A percentile compares a stretch with the other conserved stretches of the same genome.
These are phyloP conservation scores for Trichogramma dendrolimi DNA, from an alignment of 2,888 invertebrate species.

Conservation along the genomic window DNA sequence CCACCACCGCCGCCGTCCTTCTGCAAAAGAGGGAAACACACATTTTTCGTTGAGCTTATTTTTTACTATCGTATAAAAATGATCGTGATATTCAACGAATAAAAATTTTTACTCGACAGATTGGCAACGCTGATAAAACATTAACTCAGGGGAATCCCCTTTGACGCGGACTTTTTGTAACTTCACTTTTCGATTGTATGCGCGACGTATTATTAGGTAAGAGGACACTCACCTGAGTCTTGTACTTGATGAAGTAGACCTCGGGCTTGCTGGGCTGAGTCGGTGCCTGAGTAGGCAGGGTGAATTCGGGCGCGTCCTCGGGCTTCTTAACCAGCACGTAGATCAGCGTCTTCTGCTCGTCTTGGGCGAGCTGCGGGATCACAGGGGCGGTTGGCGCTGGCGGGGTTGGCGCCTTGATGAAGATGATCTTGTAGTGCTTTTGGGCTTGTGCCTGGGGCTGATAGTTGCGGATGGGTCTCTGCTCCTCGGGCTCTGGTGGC, in stretches of 20 bases:
- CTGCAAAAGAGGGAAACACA: constrained; percentile 32
- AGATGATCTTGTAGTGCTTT: constrained; percentile 89
- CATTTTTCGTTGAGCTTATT: background rate
- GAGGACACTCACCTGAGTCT: constrained; percentile 57
- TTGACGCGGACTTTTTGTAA: too few species aligned
- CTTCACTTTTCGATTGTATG: too few species aligned
- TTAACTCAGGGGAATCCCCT: background rate
- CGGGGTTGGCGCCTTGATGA: constrained; percentile 85
- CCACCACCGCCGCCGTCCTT: constrained; percentile 40
- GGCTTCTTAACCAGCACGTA: constrained; percentile 87
- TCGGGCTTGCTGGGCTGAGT: constrained; percentile 85
- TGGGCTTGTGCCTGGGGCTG: constrained; percentile 66
- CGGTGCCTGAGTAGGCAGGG: constrained; percentile 71
- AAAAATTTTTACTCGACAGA: background rate
- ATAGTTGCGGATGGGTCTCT: constrained; percentile 51
- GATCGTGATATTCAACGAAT: background rate
- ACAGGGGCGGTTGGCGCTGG: constrained; percentile 78
- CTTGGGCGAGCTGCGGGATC: constrained; percentile 70
- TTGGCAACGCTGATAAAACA: background rate
- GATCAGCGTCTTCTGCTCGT: constrained; percentile 83
- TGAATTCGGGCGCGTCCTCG: constrained; percentile 77
- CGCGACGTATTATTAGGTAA: too few species aligned
- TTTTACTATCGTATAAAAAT: background rate
- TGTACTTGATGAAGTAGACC: constrained; percentile 85
- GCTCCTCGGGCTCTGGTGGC: constrained; percentile 75